Evolutionary conservation across 2,113 vertebrate genomes (phyloP), one percentile per base, ranked within the genome.

Genomic region (Ibidorhyncha struthersii): DNA sequence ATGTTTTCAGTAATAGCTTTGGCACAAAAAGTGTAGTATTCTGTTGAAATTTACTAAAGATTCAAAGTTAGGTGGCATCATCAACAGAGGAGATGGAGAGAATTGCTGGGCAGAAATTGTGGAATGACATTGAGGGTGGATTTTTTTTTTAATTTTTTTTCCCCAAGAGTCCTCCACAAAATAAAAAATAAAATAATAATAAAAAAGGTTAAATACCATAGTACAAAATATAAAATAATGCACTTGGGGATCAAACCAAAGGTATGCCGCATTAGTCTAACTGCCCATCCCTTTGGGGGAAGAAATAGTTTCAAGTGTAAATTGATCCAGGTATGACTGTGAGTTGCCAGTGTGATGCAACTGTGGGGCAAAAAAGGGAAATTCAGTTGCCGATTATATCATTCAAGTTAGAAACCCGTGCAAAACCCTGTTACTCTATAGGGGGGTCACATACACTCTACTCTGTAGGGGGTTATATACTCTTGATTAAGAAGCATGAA

Each of bases 1-100:
- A 96, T 85, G 82, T 91, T 95, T 95, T 95, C 65, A 71, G 65
- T 89, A 91, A 87, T 74, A 84, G 83, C 36, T 91, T 96, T 96
- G 91, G 81, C 78, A 95, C 52, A 56, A 67, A 79, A 93, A 47
- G 4, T 3, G 1, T n/a, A 40, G 26, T 41, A 72, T 79, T 90
- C 81, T 82, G 32, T 89, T 76, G 38, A 85, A 87, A 96, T 79
- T 76, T 69, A 69, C 55, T 72, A 16, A 85, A 67, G 77, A 82
- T 63, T 94, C 52, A 34, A 76, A 92, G 43, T 71, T 18, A 20
- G 17, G 29, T 81, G 89, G 43, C 53, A 61, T 52, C 1, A 1
- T 95, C 78, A 87, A n/a, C 53, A 93, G 43, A 76, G 34, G 34
- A 80, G 52, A 71, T 4, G 4, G 59, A 69, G 45, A 58, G 74